A percentile compares a stretch with the other conserved stretches of the same genome.
Conservation (phyloP, 1,140 invertebrate species). For the Brachionus asplanchnoidis region DNA sequence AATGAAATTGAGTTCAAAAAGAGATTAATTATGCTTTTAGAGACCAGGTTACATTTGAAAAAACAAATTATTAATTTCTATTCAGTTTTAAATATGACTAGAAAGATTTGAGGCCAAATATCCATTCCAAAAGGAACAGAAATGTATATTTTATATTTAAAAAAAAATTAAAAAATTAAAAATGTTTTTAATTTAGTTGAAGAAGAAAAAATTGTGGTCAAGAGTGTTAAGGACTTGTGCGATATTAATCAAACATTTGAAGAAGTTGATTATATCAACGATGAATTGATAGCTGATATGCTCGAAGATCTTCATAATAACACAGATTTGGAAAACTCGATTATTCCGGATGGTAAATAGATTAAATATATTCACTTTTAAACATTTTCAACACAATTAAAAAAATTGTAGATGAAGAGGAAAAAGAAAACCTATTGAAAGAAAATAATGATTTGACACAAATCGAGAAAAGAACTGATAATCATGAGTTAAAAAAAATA, state of each 20-base stretch:
- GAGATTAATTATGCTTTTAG: slow-evolving; percentile 24
- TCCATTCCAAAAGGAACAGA: neutral
- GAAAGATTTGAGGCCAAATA: slow-evolving; percentile 20
- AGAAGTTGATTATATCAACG: neutral
- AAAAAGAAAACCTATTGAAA: neutral
- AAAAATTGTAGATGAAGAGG: neutral
- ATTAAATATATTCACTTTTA: neutral
- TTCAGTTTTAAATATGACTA: neutral
- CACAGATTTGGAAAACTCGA: neutral
- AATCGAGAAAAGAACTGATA: neutral
- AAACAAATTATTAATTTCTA: neutral
- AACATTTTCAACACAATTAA: neutral
- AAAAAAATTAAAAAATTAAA: neutral
- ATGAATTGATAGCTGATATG: slow-evolving; percentile 18
- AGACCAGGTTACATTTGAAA: neutral
- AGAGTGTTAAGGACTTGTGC: slow-evolving; percentile 6
- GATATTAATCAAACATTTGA: slow-evolving; percentile 23
- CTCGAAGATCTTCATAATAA: slow-evolving; percentile 25
- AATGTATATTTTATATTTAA: neutral
- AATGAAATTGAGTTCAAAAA: slow-evolving; percentile 27
- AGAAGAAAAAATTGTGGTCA: slow-evolving; percentile 4
- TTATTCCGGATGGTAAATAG: neutral
- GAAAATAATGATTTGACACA: slow-evolving; percentile 16
- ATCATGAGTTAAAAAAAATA: neutral
- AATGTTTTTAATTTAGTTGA: neutral